These are phyloP conservation scores for Pyxicephalus adspersus DNA, from an alignment of 2,113 vertebrate genomes.

Conservation along the genomic window DNA sequence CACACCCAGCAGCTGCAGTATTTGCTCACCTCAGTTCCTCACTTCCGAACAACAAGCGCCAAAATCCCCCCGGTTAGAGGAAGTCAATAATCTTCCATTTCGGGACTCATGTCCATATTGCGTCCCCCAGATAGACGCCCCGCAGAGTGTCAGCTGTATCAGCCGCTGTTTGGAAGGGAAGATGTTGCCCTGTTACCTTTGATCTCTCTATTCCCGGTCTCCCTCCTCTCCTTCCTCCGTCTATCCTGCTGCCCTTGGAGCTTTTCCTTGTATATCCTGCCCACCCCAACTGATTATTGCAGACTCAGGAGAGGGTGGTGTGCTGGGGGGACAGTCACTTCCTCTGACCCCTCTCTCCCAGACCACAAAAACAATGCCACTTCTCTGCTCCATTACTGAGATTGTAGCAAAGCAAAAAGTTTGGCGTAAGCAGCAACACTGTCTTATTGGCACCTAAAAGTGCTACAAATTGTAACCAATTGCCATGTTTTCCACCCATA, in stretches of 20 bases:
- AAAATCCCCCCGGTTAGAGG: not conserved
- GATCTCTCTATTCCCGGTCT: conserved; percentile 12
- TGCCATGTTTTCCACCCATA: too few relatives aligned
- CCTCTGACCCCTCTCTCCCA: conserved; percentile 45
- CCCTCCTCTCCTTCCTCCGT: conserved; percentile 13
- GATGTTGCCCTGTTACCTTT: conserved; percentile 36
- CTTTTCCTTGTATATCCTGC: conserved; percentile 39
- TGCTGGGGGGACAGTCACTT: conserved; percentile 40
- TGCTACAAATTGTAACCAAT: too few relatives aligned
- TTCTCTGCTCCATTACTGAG: not conserved
- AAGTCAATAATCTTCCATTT: not conserved
- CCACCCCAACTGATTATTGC: conserved; percentile 32
- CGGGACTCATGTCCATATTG: not conserved
- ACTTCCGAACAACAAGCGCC: conserved; percentile 5
- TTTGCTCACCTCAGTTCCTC: conserved; percentile 19
- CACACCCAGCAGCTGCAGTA: too few relatives aligned
- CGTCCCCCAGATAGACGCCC: not conserved
- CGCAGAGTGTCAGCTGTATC: conserved; percentile 14
- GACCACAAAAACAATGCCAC: conserved; percentile 37
- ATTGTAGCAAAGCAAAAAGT: too few relatives aligned
- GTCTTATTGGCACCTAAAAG: too few relatives aligned
- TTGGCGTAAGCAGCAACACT: too few relatives aligned
- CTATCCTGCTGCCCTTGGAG: conserved; percentile 24
- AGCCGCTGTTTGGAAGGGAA: not conserved
- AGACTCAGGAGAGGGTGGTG: conserved; percentile 54